These are phyloP conservation scores for Montipora efflorescens DNA, from an alignment of 64 coral and sea anemone genomes.

Conservation along the genomic window DNA sequence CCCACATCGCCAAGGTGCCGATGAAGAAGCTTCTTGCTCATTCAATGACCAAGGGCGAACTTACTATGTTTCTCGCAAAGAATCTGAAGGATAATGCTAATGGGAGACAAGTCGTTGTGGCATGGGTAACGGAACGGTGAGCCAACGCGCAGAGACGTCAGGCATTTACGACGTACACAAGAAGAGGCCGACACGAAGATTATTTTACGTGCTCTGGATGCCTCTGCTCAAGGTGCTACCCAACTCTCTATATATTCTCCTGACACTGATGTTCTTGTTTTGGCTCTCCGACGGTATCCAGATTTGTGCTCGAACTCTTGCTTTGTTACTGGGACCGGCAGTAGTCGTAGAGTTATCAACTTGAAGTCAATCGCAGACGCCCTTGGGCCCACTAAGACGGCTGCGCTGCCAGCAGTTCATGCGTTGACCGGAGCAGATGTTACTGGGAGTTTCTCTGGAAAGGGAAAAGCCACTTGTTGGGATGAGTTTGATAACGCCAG, in stretches of 20 bases:
- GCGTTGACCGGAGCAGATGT: slow-evolving; percentile 53
- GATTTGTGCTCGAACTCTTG: not conserved
- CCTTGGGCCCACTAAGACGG: slow-evolving; percentile 59
- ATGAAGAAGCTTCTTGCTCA: slow-evolving; percentile 58
- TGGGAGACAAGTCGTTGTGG: slow-evolving; percentile 67
- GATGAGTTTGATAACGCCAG: slow-evolving; percentile 54
- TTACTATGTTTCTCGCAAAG: slow-evolving; percentile 71
- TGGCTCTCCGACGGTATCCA: no score
- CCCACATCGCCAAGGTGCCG: slow-evolving; percentile 44
- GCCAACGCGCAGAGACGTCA: slow-evolving; percentile 67
- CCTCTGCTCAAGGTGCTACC: slow-evolving; percentile 57
- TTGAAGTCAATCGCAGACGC: slow-evolving; percentile 74
- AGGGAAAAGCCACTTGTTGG: slow-evolving; percentile 55
- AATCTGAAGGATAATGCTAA: slow-evolving; percentile 49
- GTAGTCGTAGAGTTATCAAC: slow-evolving; percentile 65
- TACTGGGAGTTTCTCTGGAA: slow-evolving; percentile 44
- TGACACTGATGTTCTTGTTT: slow-evolving; percentile 5
- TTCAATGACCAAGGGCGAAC: slow-evolving; percentile 68
- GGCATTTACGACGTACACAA: slow-evolving; percentile 62
- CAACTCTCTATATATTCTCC: slow-evolving; percentile 60
- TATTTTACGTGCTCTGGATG: slow-evolving; percentile 66
- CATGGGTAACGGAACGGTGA: slow-evolving; percentile 48
- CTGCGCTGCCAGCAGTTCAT: slow-evolving; percentile 52
- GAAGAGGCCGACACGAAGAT: slow-evolving; percentile 67
- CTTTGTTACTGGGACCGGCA: slow-evolving; percentile 65